Percentiles rank a stretch among this genome's conserved stretches.
phyloP scores from a whole-genome alignment of 2,113 vertebrate genomes.

The Elephas maximus region DNA sequence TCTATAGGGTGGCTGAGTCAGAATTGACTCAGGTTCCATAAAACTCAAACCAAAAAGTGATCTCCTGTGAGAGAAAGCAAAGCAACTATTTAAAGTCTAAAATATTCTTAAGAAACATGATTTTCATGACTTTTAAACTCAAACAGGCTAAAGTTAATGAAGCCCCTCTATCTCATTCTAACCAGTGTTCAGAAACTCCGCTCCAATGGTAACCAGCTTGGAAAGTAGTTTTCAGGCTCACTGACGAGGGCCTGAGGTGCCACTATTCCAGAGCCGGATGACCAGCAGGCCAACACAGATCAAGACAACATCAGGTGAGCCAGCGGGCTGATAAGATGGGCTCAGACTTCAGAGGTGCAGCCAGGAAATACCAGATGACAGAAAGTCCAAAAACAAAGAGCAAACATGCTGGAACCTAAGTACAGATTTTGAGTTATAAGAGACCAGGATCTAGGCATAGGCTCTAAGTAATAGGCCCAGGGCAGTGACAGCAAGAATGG shows the following conservation, averaged over 20 bases:
- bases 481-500: neutral
- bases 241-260: neutral
- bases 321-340: neutral
- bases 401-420: neutral
- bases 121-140: neutral
- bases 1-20: no score
- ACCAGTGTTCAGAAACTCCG: neutral
- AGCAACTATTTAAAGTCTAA: neutral
- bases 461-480: neutral
- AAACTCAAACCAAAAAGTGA: neutral
- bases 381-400: neutral
- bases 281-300: neutral
- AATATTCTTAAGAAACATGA: neutral
- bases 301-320: no score
- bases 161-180: neutral
- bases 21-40: neutral
- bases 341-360: neutral
- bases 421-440: neutral
- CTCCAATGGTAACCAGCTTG: neutral
- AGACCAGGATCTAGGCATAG: neutral
- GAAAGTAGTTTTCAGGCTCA: neutral
- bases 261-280: neutral
- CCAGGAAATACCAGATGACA: neutral
- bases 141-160: neutral
- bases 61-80: neutral